Base-by-base conservation (phyloP, 1,140 invertebrate genomes). In the Penaeus chinensis region DNA sequence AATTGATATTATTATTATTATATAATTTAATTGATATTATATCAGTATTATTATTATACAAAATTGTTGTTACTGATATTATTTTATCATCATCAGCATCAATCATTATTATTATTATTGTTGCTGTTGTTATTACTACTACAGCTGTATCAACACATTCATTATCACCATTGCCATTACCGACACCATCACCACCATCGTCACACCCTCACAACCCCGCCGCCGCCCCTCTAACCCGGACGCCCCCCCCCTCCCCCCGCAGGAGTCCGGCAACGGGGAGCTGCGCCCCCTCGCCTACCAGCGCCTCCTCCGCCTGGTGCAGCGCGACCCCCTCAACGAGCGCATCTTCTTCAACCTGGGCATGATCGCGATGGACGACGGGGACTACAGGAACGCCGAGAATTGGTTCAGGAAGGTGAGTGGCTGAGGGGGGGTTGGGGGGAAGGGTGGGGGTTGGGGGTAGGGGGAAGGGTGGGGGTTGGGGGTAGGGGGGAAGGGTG, bases 291-390 rank as follows among this genome's bases (percentile, higher is more conserved):
- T 96, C 24, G 96, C 96, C 0, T 93, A 95, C 54, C 95, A 96
- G 91, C 93, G 97, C 22, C 94, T 98, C 7, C 93, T 97, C 19
- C 96, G 97, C 90, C 94, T 98, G 13, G 92, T 98, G 37, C 94
- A 95, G 89, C 96, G 96, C 92, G 96, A 92, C 47, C 90, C 92
- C 11, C 90, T 88, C 81, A 98, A 98, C 91, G 97, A 98, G 91
- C 94, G 97, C 83, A 96, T 98, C 4, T 96, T 97, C 92, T 99
- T 99, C 92, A 98, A 99, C 93, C 93, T 99, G 69, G 97, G 97
- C 84, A 99, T 99, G 98, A 93, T 99, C 62, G 96, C 97, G 24
- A 99, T 98, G 97, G 98, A 99, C 92, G 97, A 98, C 91, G 95
- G 96, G 61, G 96, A 98, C 91, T 96, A 95, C 37, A 94, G 94